Evolutionary conservation across 2,888 invertebrate species (phyloP), one percentile per base, ranked within the genome.

Genomic region (Yponomeuta sedellus): DNA sequence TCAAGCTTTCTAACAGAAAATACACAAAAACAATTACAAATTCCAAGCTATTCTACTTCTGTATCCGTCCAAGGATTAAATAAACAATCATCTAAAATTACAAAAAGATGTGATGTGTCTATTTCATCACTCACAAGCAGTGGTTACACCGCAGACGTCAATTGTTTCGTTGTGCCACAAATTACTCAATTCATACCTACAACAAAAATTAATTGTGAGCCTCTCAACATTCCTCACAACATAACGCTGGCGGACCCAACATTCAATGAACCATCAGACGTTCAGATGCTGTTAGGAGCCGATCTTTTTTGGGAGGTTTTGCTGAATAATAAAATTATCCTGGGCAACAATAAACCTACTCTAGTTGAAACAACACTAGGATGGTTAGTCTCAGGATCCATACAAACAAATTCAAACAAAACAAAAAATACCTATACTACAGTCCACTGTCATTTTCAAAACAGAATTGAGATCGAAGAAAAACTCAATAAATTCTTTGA

Each of bases 231-330:
- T 39, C 67, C 68, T 39, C 34, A 64, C 5, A 61, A 65, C 52
- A 65, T 70, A 11, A 62, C 22, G 10, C 59, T 70, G 5, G 69
- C 69, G 2, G 70, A 71, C 65, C 70, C 70, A 20, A 62, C 66
- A 1, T 69, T 71, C 16, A 39, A 65, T 16, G 11, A 39, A 40
- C 57, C 64, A 1, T 59, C 66, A 1, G 20, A 56, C n/a, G 63
- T 70, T 10, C 67, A 71, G 6, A 64, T 68, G 8, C 59, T 70
- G 22, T 19, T 70, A 11, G 70, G 69, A 1, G 69, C 65, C 10
- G 66, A 68, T 11, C 16, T 68, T 1, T 70, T 68, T n/a, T 68
- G 39, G 65, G 19, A 64, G 22, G 25, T 68, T 19, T 52, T 59
- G 16, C 62, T 57, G 10, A 11, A 63, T n/a, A 66, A 69, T 1